Evolutionary conservation across 2,797 vertebrate species (phyloP).

Genomic region (Denticeps clupeoides): DNA sequence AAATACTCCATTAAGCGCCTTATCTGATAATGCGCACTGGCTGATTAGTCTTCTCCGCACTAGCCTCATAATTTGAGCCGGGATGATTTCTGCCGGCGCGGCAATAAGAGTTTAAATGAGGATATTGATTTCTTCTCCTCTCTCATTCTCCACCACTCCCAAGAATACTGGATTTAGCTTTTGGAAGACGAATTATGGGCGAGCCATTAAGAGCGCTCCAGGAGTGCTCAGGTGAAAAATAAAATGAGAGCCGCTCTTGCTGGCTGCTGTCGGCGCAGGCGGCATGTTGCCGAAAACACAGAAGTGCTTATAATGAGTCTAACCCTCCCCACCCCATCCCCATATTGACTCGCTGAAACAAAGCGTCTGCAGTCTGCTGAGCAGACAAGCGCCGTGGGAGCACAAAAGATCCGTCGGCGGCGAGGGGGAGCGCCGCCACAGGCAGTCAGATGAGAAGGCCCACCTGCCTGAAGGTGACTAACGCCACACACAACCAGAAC

Average conservation of each 20-base stretch:
- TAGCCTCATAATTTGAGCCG: neutral
- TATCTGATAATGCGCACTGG: neutral
- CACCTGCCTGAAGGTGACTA: too few species aligned
- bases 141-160: neutral
- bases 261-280: neutral
- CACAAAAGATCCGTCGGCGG: too few species aligned
- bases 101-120: neutral
- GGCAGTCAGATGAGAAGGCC: too few species aligned
- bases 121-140: conserved; percentile 9
- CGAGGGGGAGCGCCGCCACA: too few species aligned
- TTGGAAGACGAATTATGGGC: neutral
- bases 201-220: neutral
- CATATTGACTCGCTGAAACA: too few species aligned
- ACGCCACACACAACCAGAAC: too few species aligned
- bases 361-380: too few species aligned
- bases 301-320: too few species aligned
- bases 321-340: too few species aligned
- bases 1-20: neutral
- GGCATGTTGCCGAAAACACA: too few species aligned
- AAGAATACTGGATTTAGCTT: neutral
- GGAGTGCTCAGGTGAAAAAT: neutral
- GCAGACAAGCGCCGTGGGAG: too few species aligned
- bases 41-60: conserved; percentile 1
- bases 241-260: neutral
- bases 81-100: neutral